Conservation (phyloP, 2,113 vertebrate genomes). For the Phyllostomus discolor region DNA sequence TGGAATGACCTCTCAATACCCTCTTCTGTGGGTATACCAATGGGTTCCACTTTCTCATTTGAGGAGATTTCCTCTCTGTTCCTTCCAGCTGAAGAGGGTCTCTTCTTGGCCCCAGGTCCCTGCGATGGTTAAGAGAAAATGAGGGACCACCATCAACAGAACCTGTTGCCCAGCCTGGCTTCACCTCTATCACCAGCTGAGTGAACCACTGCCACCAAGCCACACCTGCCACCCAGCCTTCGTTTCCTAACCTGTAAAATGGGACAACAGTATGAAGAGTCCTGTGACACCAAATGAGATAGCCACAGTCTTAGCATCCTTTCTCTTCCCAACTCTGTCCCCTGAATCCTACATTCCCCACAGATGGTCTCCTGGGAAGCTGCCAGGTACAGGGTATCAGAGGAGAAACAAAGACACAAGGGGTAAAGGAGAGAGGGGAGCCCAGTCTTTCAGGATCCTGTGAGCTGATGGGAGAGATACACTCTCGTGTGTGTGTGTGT, state of each 20-base stretch:
- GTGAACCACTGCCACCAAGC: background rate
- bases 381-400: background rate
- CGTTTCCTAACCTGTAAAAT: background rate
- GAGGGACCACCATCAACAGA: background rate
- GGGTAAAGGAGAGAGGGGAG: background rate
- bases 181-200: background rate
- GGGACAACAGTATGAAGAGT: background rate
- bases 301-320: background rate
- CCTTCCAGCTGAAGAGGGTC: background rate
- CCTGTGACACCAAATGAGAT: background rate
- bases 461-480: constrained; percentile 19
- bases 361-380: background rate
- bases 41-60: background rate
- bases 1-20: background rate
- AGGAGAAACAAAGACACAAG: background rate
- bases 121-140: background rate
- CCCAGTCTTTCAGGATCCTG: background rate
- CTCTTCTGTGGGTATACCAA: background rate
- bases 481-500: background rate
- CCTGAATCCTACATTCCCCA: background rate
- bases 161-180: background rate
- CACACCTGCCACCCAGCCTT: background rate
- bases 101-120: background rate
- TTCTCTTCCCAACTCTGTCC: background rate
- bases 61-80: background rate